Base-by-base conservation (phyloP, 2,113 vertebrate species). In the Notarius lentiginosus region DNA sequence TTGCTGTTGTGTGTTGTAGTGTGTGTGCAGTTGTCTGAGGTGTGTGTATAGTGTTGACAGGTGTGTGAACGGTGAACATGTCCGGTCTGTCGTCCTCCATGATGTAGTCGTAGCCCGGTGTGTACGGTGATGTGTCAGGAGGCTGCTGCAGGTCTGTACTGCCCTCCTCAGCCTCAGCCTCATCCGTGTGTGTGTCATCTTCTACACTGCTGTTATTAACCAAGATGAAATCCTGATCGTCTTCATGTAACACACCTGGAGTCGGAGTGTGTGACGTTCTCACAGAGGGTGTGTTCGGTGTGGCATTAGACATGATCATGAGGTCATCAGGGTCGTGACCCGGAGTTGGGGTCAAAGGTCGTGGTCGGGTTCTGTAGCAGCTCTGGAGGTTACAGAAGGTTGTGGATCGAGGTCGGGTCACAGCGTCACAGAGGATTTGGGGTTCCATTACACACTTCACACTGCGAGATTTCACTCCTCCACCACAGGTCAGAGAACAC, bases 401-500 rank as follows among this genome's bases (percentile, higher is more conserved):
- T 88, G 95, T 96, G 73, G 97, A 95, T 9, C 97, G 97, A 63
- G 98, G 98, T 90, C 96, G 98, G 89, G 93, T 96, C 0, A 93
- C 92, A 73, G 84, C 77, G 70, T 98, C 94, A 27, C 98, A 99
- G 0, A 88, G 93, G 61, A 94, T 95, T 60, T 93, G 87, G 2
- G 94, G 93, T 55, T 95, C 94, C 86, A 96, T 93, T 18, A 94
- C 87, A 89, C 98, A 99, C 0, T 90, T 96, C 83, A 99, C 94
- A 0, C 88, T 94, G 82, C 98, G 96, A 18, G 95, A 97, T 66
- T 96, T 95, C 73, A 99, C 91, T 22, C 96, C 96, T 75, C 98
- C 98, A 75, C 97, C 97, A 84, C 98, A 99, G 53, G 97, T 96
- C 86, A 97, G 96, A 0, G 97, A 97, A 70, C 98, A 99, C 98